phyloP scores from a whole-genome alignment of 2,797 vertebrate genomes.

The Pampus argenteus region DNA sequence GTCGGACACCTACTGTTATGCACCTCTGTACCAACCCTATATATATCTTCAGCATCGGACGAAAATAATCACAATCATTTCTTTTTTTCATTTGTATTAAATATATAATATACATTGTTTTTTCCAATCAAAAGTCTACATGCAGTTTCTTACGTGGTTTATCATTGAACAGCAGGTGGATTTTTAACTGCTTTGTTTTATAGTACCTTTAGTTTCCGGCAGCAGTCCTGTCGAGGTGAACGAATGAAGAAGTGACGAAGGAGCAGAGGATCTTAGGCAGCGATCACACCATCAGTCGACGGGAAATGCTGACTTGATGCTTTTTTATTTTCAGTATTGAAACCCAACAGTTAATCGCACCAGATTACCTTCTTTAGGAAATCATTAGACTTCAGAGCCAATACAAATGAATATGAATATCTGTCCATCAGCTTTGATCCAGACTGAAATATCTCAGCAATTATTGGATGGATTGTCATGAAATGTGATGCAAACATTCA shows the following conservation, averaged over 20 bases:
- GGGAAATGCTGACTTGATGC: background rate
- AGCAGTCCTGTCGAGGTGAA: conserved; percentile 27
- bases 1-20: conserved; percentile 71
- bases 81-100: conserved; percentile 58
- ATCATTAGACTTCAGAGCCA: too few relatives aligned
- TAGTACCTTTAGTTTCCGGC: conserved; percentile 39
- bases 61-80: conserved; percentile 45
- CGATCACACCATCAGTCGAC: background rate
- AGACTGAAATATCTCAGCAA: too few relatives aligned
- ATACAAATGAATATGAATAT: too few relatives aligned
- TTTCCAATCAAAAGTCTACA: conserved; percentile 51
- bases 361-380: background rate
- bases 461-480: too few relatives aligned
- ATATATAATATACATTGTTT: conserved; percentile 63
- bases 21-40: conserved; percentile 70
- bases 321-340: background rate
- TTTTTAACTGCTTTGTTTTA: conserved; percentile 56
- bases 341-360: background rate
- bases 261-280: background rate
- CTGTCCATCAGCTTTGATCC: too few relatives aligned
- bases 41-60: conserved; percentile 68
- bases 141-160: conserved; percentile 46
- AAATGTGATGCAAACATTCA: too few relatives aligned
- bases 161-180: conserved; percentile 7
- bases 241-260: too few relatives aligned